A percentile compares a stretch with the other conserved stretches of the same genome.
These are phyloP conservation scores for Drosophila paranaensis DNA, from an alignment of 2,888 invertebrate species.

Conservation along the genomic window DNA sequence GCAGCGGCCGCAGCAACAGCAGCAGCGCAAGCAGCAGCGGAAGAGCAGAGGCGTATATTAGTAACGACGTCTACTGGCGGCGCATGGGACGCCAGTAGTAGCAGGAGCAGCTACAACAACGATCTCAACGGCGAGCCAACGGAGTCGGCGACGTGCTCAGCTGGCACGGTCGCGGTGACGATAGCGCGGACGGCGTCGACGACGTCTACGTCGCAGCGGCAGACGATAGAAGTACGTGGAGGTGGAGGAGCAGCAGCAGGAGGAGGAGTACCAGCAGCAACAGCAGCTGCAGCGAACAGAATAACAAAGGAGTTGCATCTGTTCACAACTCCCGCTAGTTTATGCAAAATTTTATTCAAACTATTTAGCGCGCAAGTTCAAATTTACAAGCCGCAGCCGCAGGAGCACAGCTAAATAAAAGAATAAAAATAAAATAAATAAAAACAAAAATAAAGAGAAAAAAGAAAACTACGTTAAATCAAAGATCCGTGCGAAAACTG, in stretches of 20 bases:
- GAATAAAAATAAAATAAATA: not conserved
- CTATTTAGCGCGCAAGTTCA: conserved; percentile 35
- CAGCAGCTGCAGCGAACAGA: conserved; percentile 17
- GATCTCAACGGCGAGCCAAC: conserved; percentile 69
- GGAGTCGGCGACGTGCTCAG: conserved; percentile 60
- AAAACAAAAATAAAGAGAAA: too few relatives aligned
- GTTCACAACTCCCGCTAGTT: conserved; percentile 46
- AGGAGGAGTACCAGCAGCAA: not conserved
- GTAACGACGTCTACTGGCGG: conserved; percentile 37
- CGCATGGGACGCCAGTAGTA: conserved; percentile 48
- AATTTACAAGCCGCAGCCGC: conserved; percentile 18
- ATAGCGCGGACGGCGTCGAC: conserved; percentile 58
- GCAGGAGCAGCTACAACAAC: conserved; percentile 54
- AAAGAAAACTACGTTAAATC: not conserved
- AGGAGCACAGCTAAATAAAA: conserved; percentile 1
- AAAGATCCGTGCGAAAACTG: conserved; percentile 39
- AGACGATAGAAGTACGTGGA: conserved; percentile 20
- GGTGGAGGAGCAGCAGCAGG: not conserved
- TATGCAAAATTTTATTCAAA: conserved; percentile 39
- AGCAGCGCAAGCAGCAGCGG: conserved; percentile 15
- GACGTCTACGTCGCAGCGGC: conserved; percentile 56
- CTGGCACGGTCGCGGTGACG: conserved; percentile 68
- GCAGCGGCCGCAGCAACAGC: not conserved
- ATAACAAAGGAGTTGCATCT: conserved; percentile 52
- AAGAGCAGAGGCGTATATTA: conserved; percentile 20